Percentiles rank a stretch among this genome's conserved stretches.
These are phyloP conservation scores for Hyphantria cunea DNA, from an alignment of 1,140 invertebrate genomes.

Conservation along the genomic window DNA sequence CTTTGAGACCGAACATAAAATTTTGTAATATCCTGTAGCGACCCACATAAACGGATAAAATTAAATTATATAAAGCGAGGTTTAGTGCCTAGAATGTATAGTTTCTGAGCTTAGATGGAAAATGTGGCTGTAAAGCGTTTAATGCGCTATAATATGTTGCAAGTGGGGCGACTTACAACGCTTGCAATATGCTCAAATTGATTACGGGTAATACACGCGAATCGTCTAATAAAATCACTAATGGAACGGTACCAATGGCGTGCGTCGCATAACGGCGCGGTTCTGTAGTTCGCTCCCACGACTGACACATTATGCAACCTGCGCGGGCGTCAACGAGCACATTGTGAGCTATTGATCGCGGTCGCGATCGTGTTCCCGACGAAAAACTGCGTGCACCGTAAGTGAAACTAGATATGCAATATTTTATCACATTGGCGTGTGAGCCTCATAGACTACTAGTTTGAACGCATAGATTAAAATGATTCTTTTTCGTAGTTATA, in stretches of 20 bases:
- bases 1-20: conserved; percentile 30
- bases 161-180: conserved; percentile 60
- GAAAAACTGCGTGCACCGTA: conserved; percentile 55
- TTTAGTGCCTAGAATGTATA: conserved; percentile 49
- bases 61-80: conserved; percentile 53
- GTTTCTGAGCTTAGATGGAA: conserved; percentile 55
- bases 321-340: conserved; percentile 54
- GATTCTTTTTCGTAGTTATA: too few species aligned
- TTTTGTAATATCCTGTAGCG: conserved; percentile 36
- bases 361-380: conserved; percentile 56
- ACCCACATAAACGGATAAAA: conserved; percentile 39
- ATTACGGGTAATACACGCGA: conserved; percentile 75
- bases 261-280: conserved; percentile 74
- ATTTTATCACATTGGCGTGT: too few species aligned
- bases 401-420: conserved; percentile 55
- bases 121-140: conserved; percentile 55
- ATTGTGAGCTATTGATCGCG: conserved; percentile 61
- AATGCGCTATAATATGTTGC: conserved; percentile 58
- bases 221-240: conserved; percentile 79
- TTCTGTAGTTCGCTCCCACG: conserved; percentile 64
- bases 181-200: conserved; percentile 65
- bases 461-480: too few species aligned
- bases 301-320: conserved; percentile 72
- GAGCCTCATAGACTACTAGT: too few species aligned
- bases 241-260: conserved; percentile 77